Conservation (phyloP, 1,140 invertebrate genomes). For the Ylistrum balloti region DNA sequence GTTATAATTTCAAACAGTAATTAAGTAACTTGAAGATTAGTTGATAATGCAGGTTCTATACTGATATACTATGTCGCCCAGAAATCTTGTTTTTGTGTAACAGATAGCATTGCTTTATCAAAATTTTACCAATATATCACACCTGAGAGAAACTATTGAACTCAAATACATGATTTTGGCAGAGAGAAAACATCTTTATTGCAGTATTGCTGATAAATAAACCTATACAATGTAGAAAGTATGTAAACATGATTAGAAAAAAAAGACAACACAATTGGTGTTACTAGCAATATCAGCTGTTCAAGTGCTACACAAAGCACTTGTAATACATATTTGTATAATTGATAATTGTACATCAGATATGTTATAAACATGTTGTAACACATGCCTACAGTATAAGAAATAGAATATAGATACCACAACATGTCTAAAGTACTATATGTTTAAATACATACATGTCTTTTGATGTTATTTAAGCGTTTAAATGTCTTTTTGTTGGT, state of each 20-base stretch:
- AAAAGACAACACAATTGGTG: neutral
- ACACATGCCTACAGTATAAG: neutral
- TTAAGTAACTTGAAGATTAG: too few species aligned
- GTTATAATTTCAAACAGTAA: too few species aligned
- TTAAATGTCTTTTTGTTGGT: too few species aligned
- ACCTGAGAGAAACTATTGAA: neutral
- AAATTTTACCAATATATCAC: too few species aligned
- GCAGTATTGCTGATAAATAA: slow-evolving; percentile 20
- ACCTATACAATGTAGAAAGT: neutral
- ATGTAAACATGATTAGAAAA: neutral
- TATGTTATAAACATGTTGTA: neutral
- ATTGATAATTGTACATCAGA: neutral
- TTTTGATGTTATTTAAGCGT: too few species aligned
- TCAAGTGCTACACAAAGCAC: neutral
- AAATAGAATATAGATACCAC: neutral
- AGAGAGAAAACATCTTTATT: slow-evolving; percentile 33
- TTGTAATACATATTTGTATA: neutral
- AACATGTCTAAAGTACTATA: neutral
- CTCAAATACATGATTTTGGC: neutral
- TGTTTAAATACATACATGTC: neutral
- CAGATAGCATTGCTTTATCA: too few species aligned
- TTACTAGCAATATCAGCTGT: neutral
- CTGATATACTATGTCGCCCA: too few species aligned
- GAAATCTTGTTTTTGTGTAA: too few species aligned
- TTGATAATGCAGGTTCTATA: too few species aligned